Base-by-base conservation (phyloP, 2,888 invertebrate genomes). In the Cartodere bifasciata region DNA sequence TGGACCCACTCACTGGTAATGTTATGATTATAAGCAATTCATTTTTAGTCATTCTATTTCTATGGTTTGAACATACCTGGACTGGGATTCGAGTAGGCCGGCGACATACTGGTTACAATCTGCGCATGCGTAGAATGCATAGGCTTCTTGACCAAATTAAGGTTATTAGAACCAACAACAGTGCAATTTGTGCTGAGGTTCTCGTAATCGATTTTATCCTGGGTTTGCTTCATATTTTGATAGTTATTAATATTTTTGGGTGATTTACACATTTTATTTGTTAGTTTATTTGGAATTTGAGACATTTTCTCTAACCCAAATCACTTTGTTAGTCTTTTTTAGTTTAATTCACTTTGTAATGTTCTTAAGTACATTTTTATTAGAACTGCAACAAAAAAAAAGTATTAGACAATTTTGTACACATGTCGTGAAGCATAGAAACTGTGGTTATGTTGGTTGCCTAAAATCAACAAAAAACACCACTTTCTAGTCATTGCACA, bases 241-340 rank as follows among this genome's bases (percentile, higher is more conserved):
- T 47, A 50, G 36, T 42, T 47, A n/a, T 27, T 36, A 13, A 48
- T 42, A 48, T 47, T 57, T 47, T 61, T 61, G 39, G 59, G 61
- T 39, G 60, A 60, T 47, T 60, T 61, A 49, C 61, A 61, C 61
- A 61, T 61, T 48, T 61, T 61, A 44, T 52, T 52, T 42, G 49
- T 42, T 34, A 50, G 42, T 39, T 56, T 55, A 40, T 51, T 50
- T 28, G 54, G 55, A 45, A 47, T 53, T 42, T 57, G 58, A 57
- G 60, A 60, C 60, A 60, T 60, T 48, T 55, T 58, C 52, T 39
- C 31, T 43, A 34, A 47, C 44, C 40, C 47, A 6, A 9, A 6
- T 6, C 20, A 9, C 20, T 7, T 9, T 20, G 9, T 20, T 7
- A 7, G 20, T 9, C 20, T 6, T 7, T 20, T 6, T 6, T 20